Percentiles rank a stretch among this genome's conserved stretches.
phyloP scores from a whole-genome alignment of 2,888 invertebrate genomes.

The Thymelicus acteon region DNA sequence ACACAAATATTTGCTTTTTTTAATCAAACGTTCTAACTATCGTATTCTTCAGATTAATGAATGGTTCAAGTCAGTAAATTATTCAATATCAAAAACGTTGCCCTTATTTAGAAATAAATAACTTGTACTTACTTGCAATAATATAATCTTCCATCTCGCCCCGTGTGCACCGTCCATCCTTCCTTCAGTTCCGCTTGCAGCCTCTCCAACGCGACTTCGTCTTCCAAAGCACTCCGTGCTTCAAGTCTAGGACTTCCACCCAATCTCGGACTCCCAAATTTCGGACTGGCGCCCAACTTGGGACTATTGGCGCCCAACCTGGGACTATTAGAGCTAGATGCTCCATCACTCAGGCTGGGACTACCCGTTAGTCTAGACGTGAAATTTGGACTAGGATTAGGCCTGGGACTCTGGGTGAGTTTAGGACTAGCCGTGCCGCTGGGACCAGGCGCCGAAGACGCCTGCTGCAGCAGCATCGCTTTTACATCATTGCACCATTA shows the following conservation, averaged over 20 bases:
- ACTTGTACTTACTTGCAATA: slow-evolving; percentile 93
- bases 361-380: slow-evolving; percentile 61
- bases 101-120: neutral
- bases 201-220: slow-evolving; percentile 80
- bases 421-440: slow-evolving; percentile 81
- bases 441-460: slow-evolving; percentile 78
- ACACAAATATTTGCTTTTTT: no score
- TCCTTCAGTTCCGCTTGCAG: slow-evolving; percentile 86
- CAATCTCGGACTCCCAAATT: slow-evolving; percentile 69
- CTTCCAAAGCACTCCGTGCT: slow-evolving; percentile 62
- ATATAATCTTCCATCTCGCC: slow-evolving; percentile 92
- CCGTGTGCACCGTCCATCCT: slow-evolving; percentile 92
- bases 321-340: slow-evolving; percentile 61
- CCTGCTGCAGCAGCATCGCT: slow-evolving; percentile 83
- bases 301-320: slow-evolving; percentile 59
- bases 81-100: neutral
- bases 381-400: slow-evolving; percentile 61
- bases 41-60: no score
- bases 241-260: slow-evolving; percentile 72
- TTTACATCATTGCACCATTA: slow-evolving; percentile 76
- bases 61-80: no score
- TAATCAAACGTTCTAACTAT: no score
- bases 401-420: slow-evolving; percentile 64
- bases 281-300: slow-evolving; percentile 70
- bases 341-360: slow-evolving; percentile 65